phyloP scores from a whole-genome alignment of 2,888 invertebrate species.

The Tetanocera ferruginea region DNA sequence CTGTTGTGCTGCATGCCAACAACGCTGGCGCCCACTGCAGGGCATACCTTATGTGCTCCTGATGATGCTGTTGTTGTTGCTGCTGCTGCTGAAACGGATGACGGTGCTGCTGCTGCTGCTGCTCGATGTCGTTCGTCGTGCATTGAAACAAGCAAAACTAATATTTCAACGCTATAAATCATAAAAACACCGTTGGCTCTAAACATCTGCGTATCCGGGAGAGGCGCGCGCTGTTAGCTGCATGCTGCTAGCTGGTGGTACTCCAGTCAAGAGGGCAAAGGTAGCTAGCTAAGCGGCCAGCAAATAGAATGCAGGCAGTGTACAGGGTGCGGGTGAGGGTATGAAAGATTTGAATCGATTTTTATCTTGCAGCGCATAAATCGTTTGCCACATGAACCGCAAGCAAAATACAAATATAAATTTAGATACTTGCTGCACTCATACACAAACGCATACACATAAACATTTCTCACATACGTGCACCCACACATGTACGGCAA shows the following conservation, averaged over 20 bases:
- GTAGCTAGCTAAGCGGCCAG: not conserved
- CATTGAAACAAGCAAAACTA: conserved; percentile 64
- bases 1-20: not conserved
- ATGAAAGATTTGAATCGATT: conserved; percentile 60
- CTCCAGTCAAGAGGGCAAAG: not conserved
- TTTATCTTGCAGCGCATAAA: conserved; percentile 64
- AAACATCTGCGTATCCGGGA: conserved; percentile 51
- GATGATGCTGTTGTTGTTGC: no score
- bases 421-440: conserved; percentile 27
- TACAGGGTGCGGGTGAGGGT: not conserved
- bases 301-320: not conserved
- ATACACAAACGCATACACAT: not conserved
- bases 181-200: conserved; percentile 57
- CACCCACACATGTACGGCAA: not conserved
- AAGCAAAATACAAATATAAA: conserved; percentile 51
- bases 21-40: not conserved
- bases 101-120: not conserved
- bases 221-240: not conserved
- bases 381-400: conserved; percentile 62
- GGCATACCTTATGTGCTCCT: conserved; percentile 2
- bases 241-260: not conserved
- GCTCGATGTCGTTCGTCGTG: conserved; percentile 28
- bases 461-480: not conserved
- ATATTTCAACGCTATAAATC: conserved; percentile 66
- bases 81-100: not conserved